Percentiles rank a stretch among this genome's conserved stretches.
These are phyloP conservation scores for Sus cebifrons DNA, from an alignment of 2,797 vertebrate genomes.

Conservation along the genomic window DNA sequence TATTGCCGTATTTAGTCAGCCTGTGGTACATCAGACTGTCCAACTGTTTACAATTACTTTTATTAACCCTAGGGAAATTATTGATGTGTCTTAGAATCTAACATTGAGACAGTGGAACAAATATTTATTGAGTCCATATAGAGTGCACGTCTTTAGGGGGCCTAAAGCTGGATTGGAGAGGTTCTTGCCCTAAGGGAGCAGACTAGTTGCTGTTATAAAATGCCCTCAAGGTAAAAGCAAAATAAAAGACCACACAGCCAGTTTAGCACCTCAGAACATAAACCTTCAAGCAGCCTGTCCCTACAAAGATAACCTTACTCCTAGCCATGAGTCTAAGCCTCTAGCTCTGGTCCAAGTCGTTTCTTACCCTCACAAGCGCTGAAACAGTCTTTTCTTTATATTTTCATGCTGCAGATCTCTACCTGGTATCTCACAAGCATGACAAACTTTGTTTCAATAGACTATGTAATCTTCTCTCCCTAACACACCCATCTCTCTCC, in stretches of 20 bases:
- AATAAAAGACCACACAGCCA: not conserved
- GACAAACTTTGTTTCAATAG: not conserved
- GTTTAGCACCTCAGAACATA: conserved; percentile 61
- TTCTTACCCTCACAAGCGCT: not conserved
- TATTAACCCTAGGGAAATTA: conserved; percentile 84
- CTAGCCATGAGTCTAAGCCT: not conserved
- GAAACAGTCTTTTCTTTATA: not conserved
- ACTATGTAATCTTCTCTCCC: not conserved
- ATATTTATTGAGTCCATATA: conserved; percentile 74
- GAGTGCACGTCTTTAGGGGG: conserved; percentile 41
- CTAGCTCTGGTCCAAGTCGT: not conserved
- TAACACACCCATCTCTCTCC: not conserved
- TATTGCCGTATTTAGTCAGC: conserved; percentile 82
- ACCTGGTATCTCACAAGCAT: not conserved
- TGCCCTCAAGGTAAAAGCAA: not conserved
- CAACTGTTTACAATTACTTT: conserved; percentile 84
- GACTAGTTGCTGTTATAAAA: conserved; percentile 63
- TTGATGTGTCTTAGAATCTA: conserved; percentile 75
- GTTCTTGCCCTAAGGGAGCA: conserved; percentile 31
- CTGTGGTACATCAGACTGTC: conserved; percentile 74
- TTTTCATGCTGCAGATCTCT: not conserved
- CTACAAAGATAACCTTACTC: conserved; percentile 43
- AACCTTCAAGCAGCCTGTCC: not conserved
- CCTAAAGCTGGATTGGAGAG: conserved; percentile 62
- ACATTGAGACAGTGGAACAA: conserved; percentile 71